Percentiles rank a stretch among this genome's conserved stretches.
phyloP scores from a whole-genome alignment of 2,113 vertebrate genomes.

The Psilopsiagon aymara region DNA sequence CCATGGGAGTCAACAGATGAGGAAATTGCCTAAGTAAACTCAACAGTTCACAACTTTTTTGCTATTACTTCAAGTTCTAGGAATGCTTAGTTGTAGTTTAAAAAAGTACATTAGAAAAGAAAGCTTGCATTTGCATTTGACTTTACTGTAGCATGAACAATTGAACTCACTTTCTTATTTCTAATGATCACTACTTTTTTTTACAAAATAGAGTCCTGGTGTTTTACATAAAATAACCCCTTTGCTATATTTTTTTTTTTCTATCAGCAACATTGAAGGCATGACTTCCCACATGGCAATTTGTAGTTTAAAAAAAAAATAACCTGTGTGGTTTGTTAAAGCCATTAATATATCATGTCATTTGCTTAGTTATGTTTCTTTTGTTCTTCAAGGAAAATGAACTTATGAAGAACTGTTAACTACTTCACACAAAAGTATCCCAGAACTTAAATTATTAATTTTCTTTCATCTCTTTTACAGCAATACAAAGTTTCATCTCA shows the following conservation, averaged over 20 bases:
- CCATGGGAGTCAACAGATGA: neutral
- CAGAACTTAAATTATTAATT: neutral
- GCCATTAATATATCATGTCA: neutral
- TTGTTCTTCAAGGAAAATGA: neutral
- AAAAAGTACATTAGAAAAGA: neutral
- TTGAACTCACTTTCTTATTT: neutral
- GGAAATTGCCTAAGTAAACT: neutral
- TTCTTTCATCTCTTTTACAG: neutral
- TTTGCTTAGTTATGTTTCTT: neutral
- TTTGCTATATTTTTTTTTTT: neutral
- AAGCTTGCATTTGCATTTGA: neutral
- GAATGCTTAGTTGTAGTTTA: neutral
- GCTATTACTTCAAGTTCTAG: neutral
- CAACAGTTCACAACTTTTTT: neutral
- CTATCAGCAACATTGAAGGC: neutral
- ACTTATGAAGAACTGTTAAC: neutral
- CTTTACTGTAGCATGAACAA: neutral
- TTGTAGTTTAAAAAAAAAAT: neutral
- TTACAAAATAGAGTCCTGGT: neutral
- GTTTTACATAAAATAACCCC: neutral
- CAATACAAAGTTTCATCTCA: neutral
- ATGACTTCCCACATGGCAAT: neutral
- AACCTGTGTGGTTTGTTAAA: neutral
- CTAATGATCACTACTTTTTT: rapidly evolving
- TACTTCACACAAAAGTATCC: neutral